A percentile compares a stretch with the other conserved stretches of the same genome.
These are phyloP conservation scores for Aphidius colemani DNA, from an alignment of 2,888 invertebrate species.

Conservation along the genomic window DNA sequence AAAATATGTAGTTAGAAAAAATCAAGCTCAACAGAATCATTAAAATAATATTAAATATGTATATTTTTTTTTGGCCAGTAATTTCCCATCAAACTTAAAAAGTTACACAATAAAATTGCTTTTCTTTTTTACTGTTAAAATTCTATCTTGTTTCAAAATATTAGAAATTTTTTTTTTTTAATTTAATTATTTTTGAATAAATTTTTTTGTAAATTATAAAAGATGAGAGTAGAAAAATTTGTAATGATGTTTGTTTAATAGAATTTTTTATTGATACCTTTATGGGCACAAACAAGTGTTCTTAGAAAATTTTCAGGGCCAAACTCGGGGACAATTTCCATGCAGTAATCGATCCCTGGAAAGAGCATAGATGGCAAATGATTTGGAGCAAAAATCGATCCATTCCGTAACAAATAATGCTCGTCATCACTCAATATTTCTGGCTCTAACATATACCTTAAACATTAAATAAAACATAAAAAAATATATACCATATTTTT, in stretches of 20 bases:
- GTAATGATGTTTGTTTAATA: too few species aligned
- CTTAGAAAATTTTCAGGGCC: conserved; percentile 50
- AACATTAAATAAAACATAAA: not conserved
- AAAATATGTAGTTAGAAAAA: conserved; percentile 12
- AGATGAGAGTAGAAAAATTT: too few species aligned
- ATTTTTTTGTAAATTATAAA: too few species aligned
- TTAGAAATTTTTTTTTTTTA: too few species aligned
- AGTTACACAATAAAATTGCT: too few species aligned
- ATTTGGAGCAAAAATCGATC: conserved; percentile 65
- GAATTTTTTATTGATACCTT: conserved; percentile 39
- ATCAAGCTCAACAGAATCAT: not conserved
- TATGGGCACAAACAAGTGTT: conserved; percentile 63
- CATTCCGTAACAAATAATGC: conserved; percentile 66
- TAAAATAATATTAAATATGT: not conserved
- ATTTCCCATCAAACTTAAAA: too few species aligned
- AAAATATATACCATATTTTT: not conserved
- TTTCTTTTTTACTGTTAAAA: not conserved
- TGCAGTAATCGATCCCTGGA: conserved; percentile 64
- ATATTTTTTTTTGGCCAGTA: too few species aligned
- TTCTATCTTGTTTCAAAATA: not conserved
- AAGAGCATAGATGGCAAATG: conserved; percentile 61
- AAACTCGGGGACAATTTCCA: conserved; percentile 65
- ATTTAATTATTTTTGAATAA: too few species aligned
- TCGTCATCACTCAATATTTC: conserved; percentile 62
- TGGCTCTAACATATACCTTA: conserved; percentile 65